A percentile compares a stretch with the other conserved stretches of the same genome.
These are phyloP conservation scores for Luperina nickerlii DNA, from an alignment of 2,888 invertebrate species.

Conservation along the genomic window DNA sequence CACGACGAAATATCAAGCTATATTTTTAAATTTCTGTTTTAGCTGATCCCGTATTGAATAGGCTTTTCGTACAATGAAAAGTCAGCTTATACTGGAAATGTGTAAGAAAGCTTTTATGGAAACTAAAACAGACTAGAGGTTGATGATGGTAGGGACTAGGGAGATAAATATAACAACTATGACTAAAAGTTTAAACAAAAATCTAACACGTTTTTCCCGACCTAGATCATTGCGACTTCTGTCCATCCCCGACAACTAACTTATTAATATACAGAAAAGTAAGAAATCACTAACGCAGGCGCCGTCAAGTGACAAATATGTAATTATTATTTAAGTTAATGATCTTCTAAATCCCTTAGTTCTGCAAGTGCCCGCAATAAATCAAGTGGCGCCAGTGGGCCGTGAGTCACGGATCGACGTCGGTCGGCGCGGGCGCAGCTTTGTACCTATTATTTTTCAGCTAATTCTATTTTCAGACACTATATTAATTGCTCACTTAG, in stretches of 20 bases:
- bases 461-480: conserved; percentile 72
- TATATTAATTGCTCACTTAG: conserved; percentile 64
- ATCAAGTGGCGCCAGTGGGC: conserved; percentile 84
- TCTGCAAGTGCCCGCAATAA: conserved; percentile 78
- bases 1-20: not conserved
- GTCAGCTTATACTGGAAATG: not conserved
- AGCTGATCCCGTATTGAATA: too few relatives aligned
- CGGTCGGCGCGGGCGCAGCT: conserved; percentile 71
- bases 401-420: conserved; percentile 79
- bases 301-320: conserved; percentile 61
- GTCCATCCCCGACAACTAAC: not conserved
- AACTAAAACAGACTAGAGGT: not conserved
- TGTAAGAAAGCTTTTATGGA: not conserved
- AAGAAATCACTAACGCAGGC: conserved; percentile 44
- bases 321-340: conserved; percentile 68
- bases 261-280: conserved; percentile 23
- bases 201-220: not conserved
- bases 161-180: not conserved
- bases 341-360: conserved; percentile 74
- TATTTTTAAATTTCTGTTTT: not conserved
- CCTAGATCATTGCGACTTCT: not conserved
- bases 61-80: not conserved
- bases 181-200: conserved; percentile 7
- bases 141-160: not conserved
- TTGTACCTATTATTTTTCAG: conserved; percentile 65